Evolutionary conservation across 2,113 vertebrate genomes (phyloP), one percentile per base, ranked within the genome.

Genomic region (Heterocephalus glaber): DNA sequence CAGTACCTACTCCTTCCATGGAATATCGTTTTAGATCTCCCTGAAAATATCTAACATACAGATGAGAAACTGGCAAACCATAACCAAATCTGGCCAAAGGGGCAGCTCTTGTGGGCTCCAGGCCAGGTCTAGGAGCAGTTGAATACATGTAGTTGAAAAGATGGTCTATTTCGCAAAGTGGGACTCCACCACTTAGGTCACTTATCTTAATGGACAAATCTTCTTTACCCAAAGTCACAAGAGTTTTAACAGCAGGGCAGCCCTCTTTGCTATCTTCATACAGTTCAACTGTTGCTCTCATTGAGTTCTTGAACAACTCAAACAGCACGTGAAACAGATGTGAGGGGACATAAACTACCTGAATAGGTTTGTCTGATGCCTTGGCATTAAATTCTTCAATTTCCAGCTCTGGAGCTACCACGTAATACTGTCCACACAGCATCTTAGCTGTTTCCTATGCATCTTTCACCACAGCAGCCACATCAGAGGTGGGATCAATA

Each of bases 141-240:
- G 99, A 99, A 98, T 99, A 99, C 99, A 99, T 99, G 98, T 99
- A 99, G 98, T 99, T 99, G 98, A 99, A 99, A 82, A 99, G 98
- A 54, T 99, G 99, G 92, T 99, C 99, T 93, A 99, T 99, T 98
- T 99, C 99, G 97, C 99, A 98, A 94, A 99, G 98, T 91, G 99
- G 99, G 88, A 99, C 99, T 49, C 99, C 99, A 97, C 99, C 99
- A 85, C 99, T 99, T 97, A 98, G 93, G 97, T 99, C 99, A 89
- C 99, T 99, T 98, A 99, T 99, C 99, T 99, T 99, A 97, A 99
- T 98, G 89, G 99, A 99, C 2, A 99, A 98, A 98, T 99, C 99
- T 98, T 99, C 99, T 98, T 99, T 99, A 65, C 99, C 99, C 98
- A 99, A 97, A 87, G 99, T 99, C 97, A 99, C 99, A 96, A 99